A percentile compares a stretch with the other conserved stretches of the same genome.
Evolutionary conservation across 2,113 vertebrate genomes (phyloP).

Genomic region (Forbesichthys agassizii): DNA sequence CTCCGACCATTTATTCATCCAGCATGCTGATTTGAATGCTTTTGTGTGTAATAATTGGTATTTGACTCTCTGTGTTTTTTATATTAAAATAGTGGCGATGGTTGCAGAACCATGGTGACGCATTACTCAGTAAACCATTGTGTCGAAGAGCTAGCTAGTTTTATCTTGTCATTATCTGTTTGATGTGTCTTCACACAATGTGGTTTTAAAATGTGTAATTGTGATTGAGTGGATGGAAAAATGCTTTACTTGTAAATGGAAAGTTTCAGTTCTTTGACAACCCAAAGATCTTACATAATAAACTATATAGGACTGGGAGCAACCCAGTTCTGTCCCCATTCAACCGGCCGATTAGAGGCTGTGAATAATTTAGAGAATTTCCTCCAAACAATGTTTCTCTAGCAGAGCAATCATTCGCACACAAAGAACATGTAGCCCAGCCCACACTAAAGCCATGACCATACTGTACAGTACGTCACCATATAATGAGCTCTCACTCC

Average conservation of each 20-base stretch:
- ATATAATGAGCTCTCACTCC: too few species aligned
- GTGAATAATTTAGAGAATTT: constrained; percentile 67
- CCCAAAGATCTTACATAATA: constrained; percentile 4
- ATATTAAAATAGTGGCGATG: too few species aligned
- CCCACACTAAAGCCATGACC: neutral
- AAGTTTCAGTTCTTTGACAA: neutral
- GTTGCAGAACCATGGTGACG: too few species aligned
- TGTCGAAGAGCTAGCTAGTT: too few species aligned
- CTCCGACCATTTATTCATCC: neutral
- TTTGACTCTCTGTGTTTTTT: neutral
- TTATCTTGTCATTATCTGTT: too few species aligned
- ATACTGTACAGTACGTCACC: neutral
- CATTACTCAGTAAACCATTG: too few species aligned
- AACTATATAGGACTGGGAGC: constrained; percentile 21
- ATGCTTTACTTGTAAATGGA: too few species aligned
- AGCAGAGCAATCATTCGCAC: constrained; percentile 16
- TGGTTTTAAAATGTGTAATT: too few species aligned
- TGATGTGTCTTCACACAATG: too few species aligned
- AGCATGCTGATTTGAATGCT: neutral
- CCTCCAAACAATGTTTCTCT: constrained; percentile 44
- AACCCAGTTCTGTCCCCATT: constrained; percentile 47
- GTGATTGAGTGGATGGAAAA: too few species aligned
- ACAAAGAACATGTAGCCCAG: constrained; percentile 3
- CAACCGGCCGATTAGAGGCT: constrained; percentile 55
- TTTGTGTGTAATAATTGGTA: neutral